These are phyloP conservation scores for Zootoca vivipara DNA, from an alignment of 2,113 vertebrate genomes.

Conservation along the genomic window DNA sequence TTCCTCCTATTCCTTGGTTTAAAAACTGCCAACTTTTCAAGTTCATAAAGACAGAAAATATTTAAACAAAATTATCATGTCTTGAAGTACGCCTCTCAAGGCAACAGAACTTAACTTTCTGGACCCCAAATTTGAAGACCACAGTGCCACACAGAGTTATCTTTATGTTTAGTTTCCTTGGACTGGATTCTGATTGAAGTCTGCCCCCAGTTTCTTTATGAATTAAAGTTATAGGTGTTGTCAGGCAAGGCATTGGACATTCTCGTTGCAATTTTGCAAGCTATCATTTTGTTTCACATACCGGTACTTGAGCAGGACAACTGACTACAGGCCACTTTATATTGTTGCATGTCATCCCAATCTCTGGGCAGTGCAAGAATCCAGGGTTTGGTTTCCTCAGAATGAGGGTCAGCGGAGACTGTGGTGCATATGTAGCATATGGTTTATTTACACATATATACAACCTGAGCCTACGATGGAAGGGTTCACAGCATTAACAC, in stretches of 20 bases:
- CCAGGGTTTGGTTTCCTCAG: too few relatives aligned
- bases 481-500: too few relatives aligned
- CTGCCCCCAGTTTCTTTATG: neutral
- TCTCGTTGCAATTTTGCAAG: neutral
- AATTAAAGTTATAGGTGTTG: neutral
- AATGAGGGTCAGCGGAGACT: too few relatives aligned
- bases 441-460: too few relatives aligned
- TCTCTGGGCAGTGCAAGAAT: too few relatives aligned
- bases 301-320: neutral
- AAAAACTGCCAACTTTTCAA: conserved; percentile 27
- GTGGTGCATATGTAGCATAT: too few relatives aligned
- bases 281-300: neutral
- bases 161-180: neutral
- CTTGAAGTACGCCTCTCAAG: neutral
- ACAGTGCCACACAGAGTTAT: neutral
- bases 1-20: conserved; percentile 29
- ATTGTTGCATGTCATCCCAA: too few relatives aligned
- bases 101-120: neutral
- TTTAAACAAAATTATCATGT: conserved; percentile 1
- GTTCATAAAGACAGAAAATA: neutral
- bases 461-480: too few relatives aligned
- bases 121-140: neutral
- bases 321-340: neutral
- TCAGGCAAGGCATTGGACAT: neutral
- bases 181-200: neutral